Evolutionary conservation across 2,888 invertebrate genomes (phyloP), one percentile per base, ranked within the genome.

Genomic region (Andrena hattorfiana): DNA sequence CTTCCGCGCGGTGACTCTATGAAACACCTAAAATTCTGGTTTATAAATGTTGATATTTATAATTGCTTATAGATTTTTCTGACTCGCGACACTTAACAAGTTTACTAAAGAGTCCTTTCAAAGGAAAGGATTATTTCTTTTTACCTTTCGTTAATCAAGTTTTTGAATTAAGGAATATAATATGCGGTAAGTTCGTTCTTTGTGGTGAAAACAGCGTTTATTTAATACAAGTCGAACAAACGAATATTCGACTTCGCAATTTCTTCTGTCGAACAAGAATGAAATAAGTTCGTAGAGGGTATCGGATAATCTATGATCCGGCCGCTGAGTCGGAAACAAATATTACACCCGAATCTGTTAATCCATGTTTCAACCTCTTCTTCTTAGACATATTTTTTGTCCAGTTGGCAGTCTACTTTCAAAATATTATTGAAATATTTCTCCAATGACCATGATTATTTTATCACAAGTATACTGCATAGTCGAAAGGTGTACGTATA

Each of bases 261-360:
- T 73, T 73, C 72, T 63, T 60, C 35, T 54, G 16, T 0, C 48
- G 64, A 51, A 66, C 75, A 72, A 42, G 35, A 68, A 49, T 73
- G 59, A 16, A 62, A 72, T 62, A 80, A 83, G 76, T 85, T 85
- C 72, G 60, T 81, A 68, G 66, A 48, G 71, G 67, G 75, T 67
- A 75, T 74, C 77, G 87, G 83, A 85, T 85, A 83, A 76, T 76
- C 81, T 72, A 54, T 74, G 78, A 83, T 66, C 63, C 69, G 6
- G 54, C 73, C 28, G 60, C 59, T 67, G 59, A 59, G 60, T 83
- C 77, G 81, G 87, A 87, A 87, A 87, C 87, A 87, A 87, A 87
- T 87, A 87, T 87, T 77, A 67, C 72, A 59, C 81, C 77, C 70
- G 75, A 85, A 81, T 84, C 79, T 81, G 60, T 60, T 66, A 71